These are phyloP conservation scores for Drosophila neocordata DNA, from an alignment of 1,140 invertebrate genomes.

Conservation along the genomic window DNA sequence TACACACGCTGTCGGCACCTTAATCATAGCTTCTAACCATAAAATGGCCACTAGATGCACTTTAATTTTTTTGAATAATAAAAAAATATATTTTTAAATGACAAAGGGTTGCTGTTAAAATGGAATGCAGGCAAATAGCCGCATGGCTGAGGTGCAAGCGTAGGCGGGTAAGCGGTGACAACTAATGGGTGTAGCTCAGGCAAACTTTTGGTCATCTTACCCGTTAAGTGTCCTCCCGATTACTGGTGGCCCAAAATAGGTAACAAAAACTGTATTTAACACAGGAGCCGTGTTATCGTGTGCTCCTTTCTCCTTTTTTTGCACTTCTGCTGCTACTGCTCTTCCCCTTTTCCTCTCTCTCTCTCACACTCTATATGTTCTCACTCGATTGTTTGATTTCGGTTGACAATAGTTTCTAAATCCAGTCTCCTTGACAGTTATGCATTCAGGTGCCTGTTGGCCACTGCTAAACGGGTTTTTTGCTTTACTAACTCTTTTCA, in stretches of 20 bases:
- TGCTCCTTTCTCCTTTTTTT: slow-evolving; percentile 2
- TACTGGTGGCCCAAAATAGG: neutral
- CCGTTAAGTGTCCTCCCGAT: neutral
- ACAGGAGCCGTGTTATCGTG: slow-evolving; percentile 1
- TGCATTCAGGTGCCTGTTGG: slow-evolving; percentile 1
- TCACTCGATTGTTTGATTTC: slow-evolving; percentile 31
- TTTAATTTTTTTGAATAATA: slow-evolving; percentile 8
- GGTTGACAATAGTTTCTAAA: neutral
- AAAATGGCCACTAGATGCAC: slow-evolving; percentile 53
- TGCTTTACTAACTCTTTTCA: neutral
- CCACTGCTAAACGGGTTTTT: neutral
- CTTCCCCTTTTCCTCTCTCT: slow-evolving; percentile 21
- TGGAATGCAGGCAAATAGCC: slow-evolving; percentile 23
- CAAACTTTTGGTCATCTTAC: neutral
- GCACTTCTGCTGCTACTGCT: slow-evolving; percentile 19
- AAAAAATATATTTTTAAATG: slow-evolving; percentile 42
- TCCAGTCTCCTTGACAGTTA: neutral
- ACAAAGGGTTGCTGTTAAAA: slow-evolving; percentile 31
- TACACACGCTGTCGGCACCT: slow-evolving; percentile 25
- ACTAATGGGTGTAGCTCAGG: neutral
- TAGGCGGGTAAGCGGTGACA: slow-evolving; percentile 1
- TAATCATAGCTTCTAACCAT: slow-evolving; percentile 65
- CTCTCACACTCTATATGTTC: slow-evolving; percentile 30
- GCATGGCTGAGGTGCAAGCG: slow-evolving; percentile 10
- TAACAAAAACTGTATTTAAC: neutral